Conservation (phyloP, 2,113 vertebrate genomes). For the Callopanchax toddi region DNA sequence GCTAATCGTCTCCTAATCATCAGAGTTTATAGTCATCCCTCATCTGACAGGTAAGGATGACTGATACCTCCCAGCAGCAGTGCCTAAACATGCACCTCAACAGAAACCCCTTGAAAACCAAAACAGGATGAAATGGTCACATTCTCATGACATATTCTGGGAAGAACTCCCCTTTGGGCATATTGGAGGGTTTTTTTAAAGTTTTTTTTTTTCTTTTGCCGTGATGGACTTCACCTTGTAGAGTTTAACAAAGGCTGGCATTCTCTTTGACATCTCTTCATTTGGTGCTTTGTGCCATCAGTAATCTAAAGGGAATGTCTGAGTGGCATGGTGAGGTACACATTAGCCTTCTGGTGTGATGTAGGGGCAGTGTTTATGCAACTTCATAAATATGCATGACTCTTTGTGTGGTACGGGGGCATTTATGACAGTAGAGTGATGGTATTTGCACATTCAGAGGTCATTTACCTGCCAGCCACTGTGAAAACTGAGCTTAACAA, state of each 20-base stretch:
- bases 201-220: constrained; percentile 29
- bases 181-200: constrained; percentile 74
- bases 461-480: constrained; percentile 77
- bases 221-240: constrained; percentile 61
- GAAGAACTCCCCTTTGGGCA: constrained; percentile 57
- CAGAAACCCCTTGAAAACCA: constrained; percentile 42
- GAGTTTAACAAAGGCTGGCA: constrained; percentile 73
- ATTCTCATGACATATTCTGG: constrained; percentile 29
- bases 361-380: constrained; percentile 71
- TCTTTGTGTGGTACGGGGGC: constrained; percentile 55
- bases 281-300: constrained; percentile 58
- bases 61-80: constrained; percentile 60
- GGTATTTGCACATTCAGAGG: constrained; percentile 75
- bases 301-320: constrained; percentile 62
- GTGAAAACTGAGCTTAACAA: constrained; percentile 65
- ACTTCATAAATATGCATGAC: constrained; percentile 81
- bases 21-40: constrained; percentile 84
- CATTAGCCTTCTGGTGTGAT: constrained; percentile 66
- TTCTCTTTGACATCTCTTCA: constrained; percentile 67
- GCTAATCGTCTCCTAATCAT: constrained; percentile 84
- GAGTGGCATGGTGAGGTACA: constrained; percentile 74
- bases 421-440: constrained; percentile 75
- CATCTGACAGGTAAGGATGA: constrained; percentile 67
- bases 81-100: constrained; percentile 67
- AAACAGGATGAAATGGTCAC: constrained; percentile 65